Conservation (phyloP, 2,797 vertebrate species). For the Erethizon dorsatum region DNA sequence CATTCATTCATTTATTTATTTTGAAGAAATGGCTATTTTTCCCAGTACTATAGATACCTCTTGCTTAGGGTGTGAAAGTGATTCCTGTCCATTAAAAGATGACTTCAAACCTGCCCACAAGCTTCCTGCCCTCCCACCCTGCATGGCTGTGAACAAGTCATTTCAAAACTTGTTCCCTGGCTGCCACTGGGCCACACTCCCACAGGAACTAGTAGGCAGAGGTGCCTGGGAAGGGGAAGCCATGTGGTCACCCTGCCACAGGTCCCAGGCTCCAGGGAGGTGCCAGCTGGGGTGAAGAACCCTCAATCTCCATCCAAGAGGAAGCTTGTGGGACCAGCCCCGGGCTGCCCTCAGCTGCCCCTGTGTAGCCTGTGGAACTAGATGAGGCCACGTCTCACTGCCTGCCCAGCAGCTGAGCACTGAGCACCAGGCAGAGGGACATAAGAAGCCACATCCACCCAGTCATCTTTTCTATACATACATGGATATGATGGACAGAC, state of each 20-base stretch:
- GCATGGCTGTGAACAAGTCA: background rate
- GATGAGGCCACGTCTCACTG: background rate
- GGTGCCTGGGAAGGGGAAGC: background rate
- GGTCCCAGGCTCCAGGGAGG: background rate
- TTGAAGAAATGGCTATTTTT: background rate
- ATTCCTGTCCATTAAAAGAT: background rate
- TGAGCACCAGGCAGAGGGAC: background rate
- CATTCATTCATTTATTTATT: background rate
- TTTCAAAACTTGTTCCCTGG: conserved; percentile 34
- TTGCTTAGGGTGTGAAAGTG: background rate
- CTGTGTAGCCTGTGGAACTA: background rate
- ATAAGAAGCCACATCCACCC: background rate
- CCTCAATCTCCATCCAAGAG: background rate
- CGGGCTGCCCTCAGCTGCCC: background rate
- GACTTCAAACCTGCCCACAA: background rate
- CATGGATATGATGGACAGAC: background rate
- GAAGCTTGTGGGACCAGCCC: background rate
- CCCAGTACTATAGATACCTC: background rate
- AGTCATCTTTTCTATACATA: background rate
- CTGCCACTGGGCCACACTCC: background rate
- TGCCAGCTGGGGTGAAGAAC: background rate
- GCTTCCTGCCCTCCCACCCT: background rate
- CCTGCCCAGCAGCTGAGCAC: background rate
- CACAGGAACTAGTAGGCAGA: background rate
- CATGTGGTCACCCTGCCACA: background rate